Percentiles rank a stretch among this genome's conserved stretches.
These are phyloP conservation scores for Petrolisthes manimaculis DNA, from an alignment of 2,888 invertebrate species.

Conservation along the genomic window DNA sequence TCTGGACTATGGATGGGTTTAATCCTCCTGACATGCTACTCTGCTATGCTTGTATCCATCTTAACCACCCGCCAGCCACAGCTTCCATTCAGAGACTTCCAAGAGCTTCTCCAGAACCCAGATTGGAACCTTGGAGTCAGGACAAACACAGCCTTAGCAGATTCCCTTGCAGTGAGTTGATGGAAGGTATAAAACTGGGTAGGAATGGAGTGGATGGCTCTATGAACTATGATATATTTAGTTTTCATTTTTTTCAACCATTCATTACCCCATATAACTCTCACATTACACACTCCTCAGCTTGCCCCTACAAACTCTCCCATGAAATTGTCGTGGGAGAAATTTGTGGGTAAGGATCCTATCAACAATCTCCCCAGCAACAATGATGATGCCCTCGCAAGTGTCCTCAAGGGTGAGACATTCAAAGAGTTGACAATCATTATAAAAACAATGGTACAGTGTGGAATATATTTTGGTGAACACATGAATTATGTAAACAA, in stretches of 20 bases:
- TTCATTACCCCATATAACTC: neutral
- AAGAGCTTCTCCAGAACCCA: conserved; percentile 44
- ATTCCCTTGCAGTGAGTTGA: conserved; percentile 52
- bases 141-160: conserved; percentile 57
- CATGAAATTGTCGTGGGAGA: conserved; percentile 49
- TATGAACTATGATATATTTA: neutral
- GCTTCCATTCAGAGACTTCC: conserved; percentile 52
- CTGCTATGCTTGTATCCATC: conserved; percentile 59
- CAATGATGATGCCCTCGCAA: conserved; percentile 50
- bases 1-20: conserved; percentile 47
- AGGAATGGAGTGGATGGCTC: neutral
- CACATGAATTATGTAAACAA: no score
- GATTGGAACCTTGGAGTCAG: conserved; percentile 61
- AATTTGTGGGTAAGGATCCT: conserved; percentile 46
- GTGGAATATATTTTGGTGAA: no score
- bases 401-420: conserved; percentile 47
- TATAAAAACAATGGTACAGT: no score
- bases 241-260: neutral
- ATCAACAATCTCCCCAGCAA: conserved; percentile 42
- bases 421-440: no score
- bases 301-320: conserved; percentile 44
- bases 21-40: conserved; percentile 59
- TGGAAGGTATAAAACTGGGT: neutral
- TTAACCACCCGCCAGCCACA: conserved; percentile 57
- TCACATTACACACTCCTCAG: conserved; percentile 15